These are phyloP conservation scores for Leptothorax acervorum DNA, from an alignment of 2,888 invertebrate genomes.

Conservation along the genomic window DNA sequence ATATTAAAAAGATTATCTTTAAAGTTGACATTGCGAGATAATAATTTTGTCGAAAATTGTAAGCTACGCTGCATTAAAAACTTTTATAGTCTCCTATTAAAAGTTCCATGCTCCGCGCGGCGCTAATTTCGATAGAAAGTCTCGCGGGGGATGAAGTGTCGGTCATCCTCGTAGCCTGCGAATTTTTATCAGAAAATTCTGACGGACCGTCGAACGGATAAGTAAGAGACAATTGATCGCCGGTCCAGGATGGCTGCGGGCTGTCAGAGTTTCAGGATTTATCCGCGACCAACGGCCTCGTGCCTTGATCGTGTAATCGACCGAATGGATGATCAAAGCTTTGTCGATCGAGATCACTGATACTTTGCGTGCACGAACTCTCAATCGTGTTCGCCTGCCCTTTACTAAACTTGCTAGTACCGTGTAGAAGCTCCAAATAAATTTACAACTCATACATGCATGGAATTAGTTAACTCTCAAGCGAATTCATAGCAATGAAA, in stretches of 20 bases:
- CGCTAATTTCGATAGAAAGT: conserved; percentile 13
- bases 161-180: not conserved
- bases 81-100: conserved; percentile 29
- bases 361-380: conserved; percentile 22
- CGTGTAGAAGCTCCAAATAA: not conserved
- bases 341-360: conserved; percentile 26
- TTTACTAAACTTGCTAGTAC: conserved; percentile 12
- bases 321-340: conserved; percentile 42
- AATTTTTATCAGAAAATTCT: conserved; percentile 40
- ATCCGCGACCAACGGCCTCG: conserved; percentile 75
- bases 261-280: conserved; percentile 72
- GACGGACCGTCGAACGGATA: not conserved
- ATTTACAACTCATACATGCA: conserved; percentile 21
- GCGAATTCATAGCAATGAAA: not conserved
- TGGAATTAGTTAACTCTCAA: not conserved
- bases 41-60: not conserved
- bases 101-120: not conserved
- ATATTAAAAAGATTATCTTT: not conserved
- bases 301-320: conserved; percentile 72
- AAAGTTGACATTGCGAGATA: not conserved
- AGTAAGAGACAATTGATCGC: conserved; percentile 8
- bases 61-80: not conserved
- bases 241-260: conserved; percentile 28
- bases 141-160: not conserved
- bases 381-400: conserved; percentile 1